These are phyloP conservation scores for Tupiocoris notatus DNA, from an alignment of 2,888 invertebrate genomes.

Conservation along the genomic window DNA sequence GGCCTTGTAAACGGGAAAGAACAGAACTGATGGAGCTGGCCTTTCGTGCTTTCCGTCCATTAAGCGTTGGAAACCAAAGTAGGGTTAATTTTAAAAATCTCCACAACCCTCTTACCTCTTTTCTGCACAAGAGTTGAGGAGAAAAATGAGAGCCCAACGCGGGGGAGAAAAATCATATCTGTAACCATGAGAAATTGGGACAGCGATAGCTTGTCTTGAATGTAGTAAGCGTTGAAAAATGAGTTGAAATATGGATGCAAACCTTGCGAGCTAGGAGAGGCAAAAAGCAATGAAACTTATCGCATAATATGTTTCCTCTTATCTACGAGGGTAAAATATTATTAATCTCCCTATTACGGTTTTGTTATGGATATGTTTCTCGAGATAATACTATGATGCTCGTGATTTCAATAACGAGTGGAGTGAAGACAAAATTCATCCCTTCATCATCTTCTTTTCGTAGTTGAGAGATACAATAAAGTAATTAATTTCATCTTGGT, in stretches of 20 bases:
- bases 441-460: no score
- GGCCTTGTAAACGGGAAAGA: neutral
- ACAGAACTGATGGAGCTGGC: neutral
- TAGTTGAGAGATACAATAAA: no score
- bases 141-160: neutral
- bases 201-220: conserved; percentile 31
- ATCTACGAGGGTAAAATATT: neutral
- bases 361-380: conserved; percentile 13
- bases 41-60: neutral
- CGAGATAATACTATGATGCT: no score
- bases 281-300: neutral
- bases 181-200: conserved; percentile 32
- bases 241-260: conserved; percentile 11
- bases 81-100: neutral
- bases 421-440: no score
- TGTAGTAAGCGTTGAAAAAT: conserved; percentile 30
- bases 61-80: neutral
- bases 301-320: neutral
- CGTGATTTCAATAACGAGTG: no score
- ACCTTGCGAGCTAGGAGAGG: neutral
- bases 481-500: no score
- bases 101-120: neutral
- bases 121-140: neutral
- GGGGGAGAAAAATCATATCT: conserved; percentile 21
- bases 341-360: conserved; percentile 12